Percentiles rank a stretch among this genome's conserved stretches.
Evolutionary conservation across 2,113 vertebrate genomes (phyloP).

Genomic region (Catagonus wagneri): DNA sequence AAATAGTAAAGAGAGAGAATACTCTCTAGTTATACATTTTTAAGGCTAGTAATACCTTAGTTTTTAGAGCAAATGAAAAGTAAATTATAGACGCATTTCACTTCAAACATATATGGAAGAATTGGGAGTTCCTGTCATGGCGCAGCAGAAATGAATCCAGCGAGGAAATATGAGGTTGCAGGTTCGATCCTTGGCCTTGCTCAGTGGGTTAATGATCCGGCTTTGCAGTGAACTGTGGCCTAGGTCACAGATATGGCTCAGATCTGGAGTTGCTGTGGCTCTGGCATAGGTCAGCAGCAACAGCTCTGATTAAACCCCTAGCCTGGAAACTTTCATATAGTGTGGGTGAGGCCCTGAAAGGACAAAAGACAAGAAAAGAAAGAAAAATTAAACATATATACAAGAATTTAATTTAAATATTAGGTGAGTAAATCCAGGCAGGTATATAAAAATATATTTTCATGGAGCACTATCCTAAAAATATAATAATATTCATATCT

Average conservation of each 20-base stretch:
- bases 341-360: no score
- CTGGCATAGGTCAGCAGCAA: no score
- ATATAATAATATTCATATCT: neutral
- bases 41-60: neutral
- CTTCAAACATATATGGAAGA: neutral
- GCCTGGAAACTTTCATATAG: no score
- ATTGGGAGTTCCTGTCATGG: neutral
- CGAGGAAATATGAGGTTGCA: no score
- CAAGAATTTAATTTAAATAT: slow-evolving; percentile 24
- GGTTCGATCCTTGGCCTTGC: no score
- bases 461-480: neutral
- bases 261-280: no score
- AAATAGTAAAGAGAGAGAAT: neutral
- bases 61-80: slow-evolving; percentile 2
- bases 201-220: no score
- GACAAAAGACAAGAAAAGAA: no score
- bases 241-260: no score
- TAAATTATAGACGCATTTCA: neutral
- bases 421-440: neutral
- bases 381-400: neutral
- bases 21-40: neutral
- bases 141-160: no score
- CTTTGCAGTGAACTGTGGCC: no score
- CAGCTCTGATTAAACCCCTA: no score
- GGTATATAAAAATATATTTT: neutral